A percentile compares a stretch with the other conserved stretches of the same genome.
These are phyloP conservation scores for Ptychadena robeensis DNA, from an alignment of 2,797 vertebrate species.

Conservation along the genomic window DNA sequence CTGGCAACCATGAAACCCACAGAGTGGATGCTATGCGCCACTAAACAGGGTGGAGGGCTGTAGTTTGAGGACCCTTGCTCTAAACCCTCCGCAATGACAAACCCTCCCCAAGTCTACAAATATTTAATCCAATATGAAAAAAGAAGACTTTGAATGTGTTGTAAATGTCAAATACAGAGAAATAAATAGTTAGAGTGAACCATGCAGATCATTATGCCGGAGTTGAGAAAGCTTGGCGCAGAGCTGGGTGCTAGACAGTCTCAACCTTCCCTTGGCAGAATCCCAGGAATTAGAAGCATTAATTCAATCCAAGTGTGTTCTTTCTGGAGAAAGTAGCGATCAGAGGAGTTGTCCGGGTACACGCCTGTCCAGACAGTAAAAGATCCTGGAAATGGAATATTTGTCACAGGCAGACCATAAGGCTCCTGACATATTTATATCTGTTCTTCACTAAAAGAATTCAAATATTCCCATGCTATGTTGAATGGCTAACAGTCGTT, in stretches of 20 bases:
- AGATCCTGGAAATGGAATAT: slow-evolving; percentile 49
- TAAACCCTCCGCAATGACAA: too few species aligned
- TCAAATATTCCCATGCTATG: background rate
- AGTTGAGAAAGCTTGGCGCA: slow-evolving; percentile 42
- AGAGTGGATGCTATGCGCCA: too few species aligned
- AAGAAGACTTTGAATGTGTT: background rate
- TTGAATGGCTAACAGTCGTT: slow-evolving; percentile 11
- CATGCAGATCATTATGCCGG: slow-evolving; percentile 40
- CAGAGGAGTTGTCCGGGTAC: slow-evolving; percentile 50
- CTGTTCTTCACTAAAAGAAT: slow-evolving; percentile 39
- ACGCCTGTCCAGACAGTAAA: slow-evolving; percentile 31
- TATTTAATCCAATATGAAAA: slow-evolving; percentile 8
- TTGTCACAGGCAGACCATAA: slow-evolving; percentile 44
- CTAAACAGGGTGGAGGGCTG: too few species aligned
- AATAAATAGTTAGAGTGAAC: slow-evolving; percentile 37
- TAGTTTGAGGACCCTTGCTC: too few species aligned
- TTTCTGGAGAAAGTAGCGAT: slow-evolving; percentile 49
- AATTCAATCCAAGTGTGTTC: slow-evolving; percentile 56
- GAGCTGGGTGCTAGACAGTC: slow-evolving; percentile 37
- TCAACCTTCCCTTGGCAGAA: slow-evolving; percentile 42
- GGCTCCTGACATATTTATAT: slow-evolving; percentile 45
- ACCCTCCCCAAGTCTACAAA: background rate
- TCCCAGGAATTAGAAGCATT: slow-evolving; percentile 49
- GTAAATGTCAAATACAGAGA: slow-evolving; percentile 29
- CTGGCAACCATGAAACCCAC: too few species aligned